phyloP scores from a whole-genome alignment of 1,140 invertebrate genomes.

The Macrocentrus cingulum region DNA sequence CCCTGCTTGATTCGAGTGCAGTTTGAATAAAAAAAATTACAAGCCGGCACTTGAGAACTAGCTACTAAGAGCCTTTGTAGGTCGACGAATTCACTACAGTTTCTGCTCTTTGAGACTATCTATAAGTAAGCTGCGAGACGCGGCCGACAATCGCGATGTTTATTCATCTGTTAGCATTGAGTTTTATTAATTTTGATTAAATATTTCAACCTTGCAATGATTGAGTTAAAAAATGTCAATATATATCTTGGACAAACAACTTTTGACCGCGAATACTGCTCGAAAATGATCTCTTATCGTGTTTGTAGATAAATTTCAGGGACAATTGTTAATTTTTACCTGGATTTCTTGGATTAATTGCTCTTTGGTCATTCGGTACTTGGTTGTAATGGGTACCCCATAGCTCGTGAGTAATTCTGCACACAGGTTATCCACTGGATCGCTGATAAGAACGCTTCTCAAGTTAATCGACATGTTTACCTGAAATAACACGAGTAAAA shows the following conservation, averaged over 20 bases:
- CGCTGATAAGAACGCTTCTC: constrained; percentile 81
- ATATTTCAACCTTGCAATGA: too few species aligned
- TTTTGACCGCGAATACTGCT: too few species aligned
- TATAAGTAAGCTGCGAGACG: not conserved
- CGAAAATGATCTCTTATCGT: too few species aligned
- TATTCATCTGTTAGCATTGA: not conserved
- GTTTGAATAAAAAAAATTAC: constrained; percentile 14
- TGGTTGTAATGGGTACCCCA: constrained; percentile 78
- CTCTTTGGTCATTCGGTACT: constrained; percentile 80
- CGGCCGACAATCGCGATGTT: not conserved
- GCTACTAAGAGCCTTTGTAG: not conserved
- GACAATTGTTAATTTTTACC: constrained; percentile 56
- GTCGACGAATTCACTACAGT: not conserved
- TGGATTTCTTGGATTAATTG: constrained; percentile 83
- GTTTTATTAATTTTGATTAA: not conserved
- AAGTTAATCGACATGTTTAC: constrained; percentile 55
- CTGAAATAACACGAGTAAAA: constrained; percentile 16
- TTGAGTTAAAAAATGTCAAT: too few species aligned
- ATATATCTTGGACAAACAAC: too few species aligned
- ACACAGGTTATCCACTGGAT: constrained; percentile 87
- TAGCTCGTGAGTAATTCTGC: constrained; percentile 75
- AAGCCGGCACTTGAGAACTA: not conserved
- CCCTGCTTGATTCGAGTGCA: too few species aligned
- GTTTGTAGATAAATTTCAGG: not conserved
- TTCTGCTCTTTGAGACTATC: not conserved